Percentiles rank a stretch among this genome's conserved stretches.
phyloP scores from a whole-genome alignment of 2,113 vertebrate species.

The Percopsis transmontana region DNA sequence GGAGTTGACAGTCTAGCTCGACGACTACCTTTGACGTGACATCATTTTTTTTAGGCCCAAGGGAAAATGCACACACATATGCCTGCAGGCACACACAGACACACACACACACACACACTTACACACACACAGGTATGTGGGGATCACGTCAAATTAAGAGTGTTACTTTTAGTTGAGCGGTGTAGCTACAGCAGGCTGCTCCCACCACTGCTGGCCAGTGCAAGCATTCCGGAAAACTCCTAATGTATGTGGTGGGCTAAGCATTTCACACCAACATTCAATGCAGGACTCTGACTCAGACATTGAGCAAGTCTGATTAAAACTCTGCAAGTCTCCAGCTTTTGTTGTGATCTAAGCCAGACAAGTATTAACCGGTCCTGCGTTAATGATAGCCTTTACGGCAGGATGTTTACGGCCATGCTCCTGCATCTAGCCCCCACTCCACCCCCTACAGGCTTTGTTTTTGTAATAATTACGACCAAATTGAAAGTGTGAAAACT shows the following conservation, averaged over 20 bases:
- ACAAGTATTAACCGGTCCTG: conserved; percentile 42
- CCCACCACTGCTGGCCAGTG: conserved; percentile 42
- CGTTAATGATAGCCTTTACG: conserved; percentile 45
- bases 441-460: conserved; percentile 8
- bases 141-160: conserved; percentile 61
- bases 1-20: conserved; percentile 34
- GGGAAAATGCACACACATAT: conserved; percentile 14
- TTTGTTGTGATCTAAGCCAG: conserved; percentile 50
- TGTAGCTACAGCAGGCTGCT: conserved; percentile 46
- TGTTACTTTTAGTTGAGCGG: conserved; percentile 41
- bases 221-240: conserved; percentile 21
- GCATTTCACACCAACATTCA: conserved; percentile 44
- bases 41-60: conserved; percentile 37
- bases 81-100: conserved; percentile 13
- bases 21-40: conserved; percentile 44
- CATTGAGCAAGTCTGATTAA: conserved; percentile 46
- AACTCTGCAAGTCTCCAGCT: conserved; percentile 42
- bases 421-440: neutral
- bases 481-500: conserved; percentile 39
- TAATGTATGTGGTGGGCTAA: conserved; percentile 19
- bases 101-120: conserved; percentile 27
- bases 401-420: conserved; percentile 42
- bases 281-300: conserved; percentile 42
- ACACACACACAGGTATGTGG: too few relatives aligned
- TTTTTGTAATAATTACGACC: conserved; percentile 46